phyloP scores from a whole-genome alignment of 2,888 invertebrate genomes.

The Pyralis farinalis region DNA sequence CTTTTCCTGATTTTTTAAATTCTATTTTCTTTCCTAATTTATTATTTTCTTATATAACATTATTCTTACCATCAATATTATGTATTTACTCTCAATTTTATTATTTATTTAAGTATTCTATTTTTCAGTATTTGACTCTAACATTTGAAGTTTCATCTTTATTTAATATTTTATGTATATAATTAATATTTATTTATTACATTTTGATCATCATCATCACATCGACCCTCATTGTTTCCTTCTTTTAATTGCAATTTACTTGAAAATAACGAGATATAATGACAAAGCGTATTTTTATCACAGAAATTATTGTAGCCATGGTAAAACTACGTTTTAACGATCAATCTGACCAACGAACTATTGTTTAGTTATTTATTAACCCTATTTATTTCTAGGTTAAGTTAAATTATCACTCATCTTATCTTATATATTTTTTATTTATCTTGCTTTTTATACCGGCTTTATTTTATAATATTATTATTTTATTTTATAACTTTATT shows the following conservation, averaged over 20 bases:
- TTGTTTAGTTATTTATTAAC: conserved; percentile 18
- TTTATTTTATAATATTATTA: no score
- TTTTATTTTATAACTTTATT: no score
- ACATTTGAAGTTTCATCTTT: not conserved
- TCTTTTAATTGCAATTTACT: not conserved
- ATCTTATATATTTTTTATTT: no score
- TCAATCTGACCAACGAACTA: conserved; percentile 17
- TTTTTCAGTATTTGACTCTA: not conserved
- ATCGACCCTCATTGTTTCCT: not conserved
- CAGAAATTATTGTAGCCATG: not conserved
- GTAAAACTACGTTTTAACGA: not conserved
- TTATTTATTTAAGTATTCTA: not conserved
- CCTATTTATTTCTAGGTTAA: conserved; percentile 15
- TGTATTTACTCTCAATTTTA: not conserved
- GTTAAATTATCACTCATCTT: conserved; percentile 2
- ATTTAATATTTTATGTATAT: not conserved
- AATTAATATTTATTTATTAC: no score
- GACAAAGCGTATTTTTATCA: not conserved
- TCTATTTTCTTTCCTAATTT: no score
- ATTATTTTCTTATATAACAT: no score
- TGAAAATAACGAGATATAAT: not conserved
- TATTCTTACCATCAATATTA: not conserved
- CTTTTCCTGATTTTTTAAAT: no score
- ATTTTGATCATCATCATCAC: not conserved
- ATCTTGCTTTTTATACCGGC: no score